Conservation (phyloP, 2,113 vertebrate genomes). For the Hippocampus guttulatus region DNA sequence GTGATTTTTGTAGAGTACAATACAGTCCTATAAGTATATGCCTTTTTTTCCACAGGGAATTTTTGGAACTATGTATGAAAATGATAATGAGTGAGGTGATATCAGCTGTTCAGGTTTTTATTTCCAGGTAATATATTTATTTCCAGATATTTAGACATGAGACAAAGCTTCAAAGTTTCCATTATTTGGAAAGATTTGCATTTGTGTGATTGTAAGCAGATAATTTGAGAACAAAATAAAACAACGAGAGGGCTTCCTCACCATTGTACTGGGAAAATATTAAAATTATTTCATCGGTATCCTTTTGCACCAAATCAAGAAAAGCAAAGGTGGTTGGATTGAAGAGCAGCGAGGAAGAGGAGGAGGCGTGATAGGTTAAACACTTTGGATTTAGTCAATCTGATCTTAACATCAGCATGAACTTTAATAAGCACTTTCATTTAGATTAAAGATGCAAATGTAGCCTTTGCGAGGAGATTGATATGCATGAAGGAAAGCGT, state of each 20-base stretch:
- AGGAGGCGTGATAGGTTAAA: conserved; percentile 42
- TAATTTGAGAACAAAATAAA: not conserved
- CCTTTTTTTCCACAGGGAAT: not conserved
- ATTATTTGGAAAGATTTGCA: not conserved
- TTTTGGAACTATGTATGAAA: not conserved
- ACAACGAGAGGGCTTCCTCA: not conserved
- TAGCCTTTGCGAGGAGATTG: conserved; percentile 73
- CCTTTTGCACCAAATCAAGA: not conserved
- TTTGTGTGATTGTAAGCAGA: not conserved
- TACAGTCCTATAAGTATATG: not conserved
- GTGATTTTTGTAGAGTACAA: not conserved
- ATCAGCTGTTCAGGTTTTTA: not conserved
- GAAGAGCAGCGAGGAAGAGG: not conserved
- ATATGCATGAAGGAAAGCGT: conserved; percentile 57
- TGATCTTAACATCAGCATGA: conserved; percentile 57
- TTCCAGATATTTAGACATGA: not conserved
- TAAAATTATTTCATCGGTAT: not conserved
- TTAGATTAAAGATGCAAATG: conserved; percentile 79
- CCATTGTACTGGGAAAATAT: not conserved
- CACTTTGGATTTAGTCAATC: conserved; percentile 49
- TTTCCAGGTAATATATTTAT: not conserved
- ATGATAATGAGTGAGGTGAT: not conserved
- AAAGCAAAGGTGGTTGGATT: conserved; percentile 16
- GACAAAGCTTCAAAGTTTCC: too few species aligned
- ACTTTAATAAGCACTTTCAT: conserved; percentile 73